Base-by-base conservation (phyloP, 2,888 invertebrate species). In the Epinotia nisella region DNA sequence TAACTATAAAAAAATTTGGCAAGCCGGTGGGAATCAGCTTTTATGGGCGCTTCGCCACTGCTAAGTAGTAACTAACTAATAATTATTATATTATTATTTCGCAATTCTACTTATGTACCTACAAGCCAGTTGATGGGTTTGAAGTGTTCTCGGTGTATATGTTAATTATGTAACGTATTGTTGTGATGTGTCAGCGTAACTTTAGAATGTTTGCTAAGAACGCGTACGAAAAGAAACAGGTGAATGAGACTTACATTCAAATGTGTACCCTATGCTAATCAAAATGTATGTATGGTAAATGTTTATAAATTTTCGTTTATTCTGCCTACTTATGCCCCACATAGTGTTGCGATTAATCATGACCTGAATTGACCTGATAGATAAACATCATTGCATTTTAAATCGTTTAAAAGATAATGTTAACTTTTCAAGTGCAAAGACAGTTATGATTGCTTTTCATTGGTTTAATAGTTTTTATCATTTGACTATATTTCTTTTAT, bases 181-280 rank as follows among this genome's bases (percentile, higher is more conserved):
- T 78, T 78, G 39, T 79, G 77, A 78, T 78, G 74, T 75, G 51
- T 78, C 78, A 77, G 74, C 70, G 35, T 51, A 39, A 66, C 66
- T 55, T 55, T 66, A 56, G 56, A 66, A 24, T 11, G 66, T 56
- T 55, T 15, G 39, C 19, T 3, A 15, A 19, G 3, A 9, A 19
- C 21, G 3, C 55, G 21, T 10, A 3, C 35, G 9, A 53, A 55
- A 55, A 21, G 39, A 4, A 53, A 39, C 55, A 41, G 56, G 55
- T 41, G 5, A 10, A 66, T 21, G 15, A 41, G 17, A 10, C 21
- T 10, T 24, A 15, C 66, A 66, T 41, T 66, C 10, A 17, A 56
- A 21, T 41, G 24, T n/a, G 15, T 10, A 41, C 66, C 21, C 21
- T 56, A 66, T 55, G 10, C 1, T 3, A 4, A 56, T 4, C 2